phyloP scores from a whole-genome alignment of 2,113 vertebrate species.

The Macrotus californicus region DNA sequence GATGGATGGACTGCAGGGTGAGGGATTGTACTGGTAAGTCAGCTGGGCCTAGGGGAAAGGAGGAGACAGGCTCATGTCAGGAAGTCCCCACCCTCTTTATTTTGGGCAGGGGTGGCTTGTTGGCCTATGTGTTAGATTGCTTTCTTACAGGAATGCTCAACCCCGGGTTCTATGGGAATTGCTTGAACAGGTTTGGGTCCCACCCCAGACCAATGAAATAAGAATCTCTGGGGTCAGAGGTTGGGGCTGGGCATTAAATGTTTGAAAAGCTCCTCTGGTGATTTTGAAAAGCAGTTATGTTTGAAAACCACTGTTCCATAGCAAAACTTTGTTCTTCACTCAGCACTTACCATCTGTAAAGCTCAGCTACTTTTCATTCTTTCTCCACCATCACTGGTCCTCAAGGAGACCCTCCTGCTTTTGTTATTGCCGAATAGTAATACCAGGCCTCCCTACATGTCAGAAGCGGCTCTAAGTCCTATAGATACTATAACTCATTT shows the following conservation, averaged over 20 bases:
- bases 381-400: not conserved
- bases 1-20: not conserved
- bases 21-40: not conserved
- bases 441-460: not conserved
- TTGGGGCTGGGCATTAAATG: not conserved
- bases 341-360: not conserved
- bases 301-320: not conserved
- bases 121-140: not conserved
- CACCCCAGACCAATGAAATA: not conserved
- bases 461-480: not conserved
- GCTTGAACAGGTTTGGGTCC: not conserved
- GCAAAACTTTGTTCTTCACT: not conserved
- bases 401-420: not conserved
- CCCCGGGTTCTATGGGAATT: not conserved
- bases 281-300: not conserved
- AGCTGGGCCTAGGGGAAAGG: not conserved
- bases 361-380: not conserved
- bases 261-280: not conserved
- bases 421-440: not conserved
- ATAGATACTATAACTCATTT: not conserved
- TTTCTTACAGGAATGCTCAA: not conserved
- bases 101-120: not conserved
- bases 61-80: not conserved
- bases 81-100: fast-evolving
- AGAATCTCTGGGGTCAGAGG: not conserved